Evolutionary conservation across 2,888 invertebrate genomes (phyloP), one percentile per base, ranked within the genome.

Genomic region (Dione juno): DNA sequence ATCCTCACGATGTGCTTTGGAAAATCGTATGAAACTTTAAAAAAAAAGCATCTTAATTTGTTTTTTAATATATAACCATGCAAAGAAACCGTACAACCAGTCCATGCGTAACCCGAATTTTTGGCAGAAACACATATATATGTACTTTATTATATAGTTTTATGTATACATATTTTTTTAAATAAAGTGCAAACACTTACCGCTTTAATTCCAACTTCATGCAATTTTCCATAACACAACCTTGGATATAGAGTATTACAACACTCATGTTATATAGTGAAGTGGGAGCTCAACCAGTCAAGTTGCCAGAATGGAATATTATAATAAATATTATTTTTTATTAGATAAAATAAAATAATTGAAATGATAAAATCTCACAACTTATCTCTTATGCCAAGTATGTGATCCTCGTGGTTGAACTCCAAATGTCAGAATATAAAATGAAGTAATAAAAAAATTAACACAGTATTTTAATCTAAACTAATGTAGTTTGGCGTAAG

Each of bases 171-270:
- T 37, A n/a, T 54, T n/a, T 54, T 37, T 53, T 53, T 50, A 50
- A 57, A 57, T 57, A 61, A 72, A 82, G 81, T 84, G 82, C 82
- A 79, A 50, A 84, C 80, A 90, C 89, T 90, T 87, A 89, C 89
- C 89, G 79, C 13, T 65, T 70, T 78, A 76, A 79, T 71, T 74
- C 80, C 80, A 79, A 79, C 79, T 75, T 77, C 91, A 91, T 90
- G 90, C 91, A 82, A 87, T 87, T 90, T 91, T 90, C 92, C 92
- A 88, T 82, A 87, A 88, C 90, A 92, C 91, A 88, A 81, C 84
- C 88, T 81, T 86, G 88, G 87, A 88, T 88, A 89, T 67, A 67
- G 43, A 64, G 86, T 84, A 86, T 84, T 82, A 83, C 81, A 73
- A 63, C 45, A 45, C 50, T 66, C 16, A 58, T 40, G 37, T 67